Conservation (phyloP, 2,888 invertebrate genomes). For the Aethes cnicana region DNA sequence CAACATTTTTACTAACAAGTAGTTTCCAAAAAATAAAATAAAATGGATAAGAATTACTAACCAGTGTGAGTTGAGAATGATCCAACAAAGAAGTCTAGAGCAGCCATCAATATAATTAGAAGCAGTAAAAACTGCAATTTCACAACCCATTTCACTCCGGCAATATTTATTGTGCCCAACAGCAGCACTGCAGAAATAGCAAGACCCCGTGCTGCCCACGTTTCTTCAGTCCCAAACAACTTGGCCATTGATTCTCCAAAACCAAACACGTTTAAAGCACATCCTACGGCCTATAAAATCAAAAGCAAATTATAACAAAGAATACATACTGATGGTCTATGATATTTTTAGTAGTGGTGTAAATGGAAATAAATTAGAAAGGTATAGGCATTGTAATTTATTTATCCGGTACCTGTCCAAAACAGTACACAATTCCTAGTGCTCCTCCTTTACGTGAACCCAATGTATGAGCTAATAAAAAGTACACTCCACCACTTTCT, state of each 20-base stretch:
- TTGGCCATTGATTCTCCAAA: slow-evolving; percentile 98
- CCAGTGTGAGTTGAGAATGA: slow-evolving; percentile 90
- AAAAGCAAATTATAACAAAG: slow-evolving; percentile 40
- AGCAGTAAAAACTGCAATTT: slow-evolving; percentile 95
- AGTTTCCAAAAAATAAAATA: too few species aligned
- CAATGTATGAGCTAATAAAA: slow-evolving; percentile 95
- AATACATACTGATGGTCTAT: too few species aligned
- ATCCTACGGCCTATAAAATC: slow-evolving; percentile 94
- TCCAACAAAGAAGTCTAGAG: slow-evolving; percentile 96
- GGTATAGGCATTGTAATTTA: neutral
- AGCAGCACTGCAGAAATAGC: slow-evolving; percentile 93
- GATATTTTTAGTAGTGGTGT: too few species aligned
- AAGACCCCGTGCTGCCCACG: slow-evolving; percentile 93
- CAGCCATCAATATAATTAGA: slow-evolving; percentile 92
- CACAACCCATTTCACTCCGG: slow-evolving; percentile 99
- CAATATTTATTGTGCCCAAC: slow-evolving; percentile 94
- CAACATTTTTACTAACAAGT: too few species aligned
- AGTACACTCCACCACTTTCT: slow-evolving; percentile 99
- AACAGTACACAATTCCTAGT: slow-evolving; percentile 95
- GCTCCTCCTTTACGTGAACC: slow-evolving; percentile 97
- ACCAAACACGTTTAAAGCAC: slow-evolving; percentile 97
- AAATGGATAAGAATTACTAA: too few species aligned
- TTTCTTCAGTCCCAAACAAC: slow-evolving; percentile 87
- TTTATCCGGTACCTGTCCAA: slow-evolving; percentile 89
- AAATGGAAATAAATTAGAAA: too few species aligned